Evolutionary conservation across 2,797 vertebrate species (phyloP).

Genomic region (Chaunax sp.): DNA sequence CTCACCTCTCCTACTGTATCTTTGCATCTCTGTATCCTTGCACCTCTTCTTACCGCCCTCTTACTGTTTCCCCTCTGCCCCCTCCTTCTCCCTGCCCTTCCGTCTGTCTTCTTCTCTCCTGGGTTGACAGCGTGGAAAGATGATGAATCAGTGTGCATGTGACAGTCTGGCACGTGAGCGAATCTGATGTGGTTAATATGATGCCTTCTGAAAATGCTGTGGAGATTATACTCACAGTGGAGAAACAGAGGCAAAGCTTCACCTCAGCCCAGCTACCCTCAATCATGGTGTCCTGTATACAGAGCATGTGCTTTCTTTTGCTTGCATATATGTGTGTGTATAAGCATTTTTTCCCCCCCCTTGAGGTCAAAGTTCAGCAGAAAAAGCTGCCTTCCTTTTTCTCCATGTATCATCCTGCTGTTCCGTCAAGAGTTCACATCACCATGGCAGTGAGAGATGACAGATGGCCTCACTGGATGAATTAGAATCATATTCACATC

Average conservation of each 20-base stretch:
- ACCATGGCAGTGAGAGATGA: background rate
- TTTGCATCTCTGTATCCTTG: constrained; percentile 21
- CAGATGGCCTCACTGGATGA: background rate
- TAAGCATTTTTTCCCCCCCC: background rate
- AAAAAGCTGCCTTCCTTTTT: constrained; percentile 16
- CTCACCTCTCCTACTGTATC: constrained; percentile 13
- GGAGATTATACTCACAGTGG: constrained; percentile 46
- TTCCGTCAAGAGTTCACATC: constrained; percentile 23
- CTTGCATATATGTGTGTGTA: constrained; percentile 5
- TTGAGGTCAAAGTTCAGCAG: constrained; percentile 37
- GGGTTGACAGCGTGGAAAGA: constrained; percentile 65
- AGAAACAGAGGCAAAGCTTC: constrained; percentile 44
- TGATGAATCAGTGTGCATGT: constrained; percentile 70
- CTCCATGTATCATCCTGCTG: constrained; percentile 5
- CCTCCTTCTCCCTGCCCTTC: constrained; percentile 5
- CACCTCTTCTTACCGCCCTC: constrained; percentile 10
- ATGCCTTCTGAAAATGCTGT: constrained; percentile 55
- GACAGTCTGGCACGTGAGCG: constrained; percentile 69
- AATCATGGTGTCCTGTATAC: background rate
- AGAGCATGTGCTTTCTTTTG: constrained; percentile 6
- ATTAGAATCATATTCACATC: constrained; percentile 6
- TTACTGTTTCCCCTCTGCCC: background rate
- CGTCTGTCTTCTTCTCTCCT: constrained; percentile 38
- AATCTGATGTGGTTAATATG: constrained; percentile 70
- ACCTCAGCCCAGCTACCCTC: constrained; percentile 29